A percentile compares a stretch with the other conserved stretches of the same genome.
These are phyloP conservation scores for Caenorhabditis zanzibari DNA, from an alignment of 2,888 invertebrate species.

Conservation along the genomic window DNA sequence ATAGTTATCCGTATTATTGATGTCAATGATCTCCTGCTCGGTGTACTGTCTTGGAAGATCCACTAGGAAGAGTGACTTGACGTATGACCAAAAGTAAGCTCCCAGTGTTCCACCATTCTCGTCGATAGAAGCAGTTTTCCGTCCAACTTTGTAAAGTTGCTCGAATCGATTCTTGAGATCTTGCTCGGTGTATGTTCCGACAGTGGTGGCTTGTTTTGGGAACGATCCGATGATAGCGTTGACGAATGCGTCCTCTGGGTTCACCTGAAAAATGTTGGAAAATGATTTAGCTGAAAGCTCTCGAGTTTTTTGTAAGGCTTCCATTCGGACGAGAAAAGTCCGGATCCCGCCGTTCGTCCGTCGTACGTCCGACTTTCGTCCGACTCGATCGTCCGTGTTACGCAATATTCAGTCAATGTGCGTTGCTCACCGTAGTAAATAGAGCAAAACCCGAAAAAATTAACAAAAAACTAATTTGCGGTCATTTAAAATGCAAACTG, in stretches of 20 bases:
- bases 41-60: constrained; percentile 87
- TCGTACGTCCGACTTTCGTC: no score
- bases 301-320: no score
- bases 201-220: constrained; percentile 88
- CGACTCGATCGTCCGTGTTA: no score
- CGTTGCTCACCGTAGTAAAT: no score
- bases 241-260: constrained; percentile 90
- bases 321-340: no score
- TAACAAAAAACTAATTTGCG: no score
- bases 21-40: constrained; percentile 88
- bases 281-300: background rate
- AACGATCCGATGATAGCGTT: constrained; percentile 88
- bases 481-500: no score
- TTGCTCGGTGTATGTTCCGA: constrained; percentile 93
- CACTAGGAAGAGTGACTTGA: constrained; percentile 90
- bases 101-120: constrained; percentile 88
- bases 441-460: no score
- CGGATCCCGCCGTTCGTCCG: no score
- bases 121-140: constrained; percentile 91
- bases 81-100: constrained; percentile 85
- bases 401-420: no score
- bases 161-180: constrained; percentile 91
- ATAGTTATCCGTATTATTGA: constrained; percentile 85
- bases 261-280: constrained; percentile 64
- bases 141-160: constrained; percentile 86